Percentiles rank a stretch among this genome's conserved stretches.
phyloP scores from a whole-genome alignment of 2,888 invertebrate species.

The Melangyna quadrimaculata region DNA sequence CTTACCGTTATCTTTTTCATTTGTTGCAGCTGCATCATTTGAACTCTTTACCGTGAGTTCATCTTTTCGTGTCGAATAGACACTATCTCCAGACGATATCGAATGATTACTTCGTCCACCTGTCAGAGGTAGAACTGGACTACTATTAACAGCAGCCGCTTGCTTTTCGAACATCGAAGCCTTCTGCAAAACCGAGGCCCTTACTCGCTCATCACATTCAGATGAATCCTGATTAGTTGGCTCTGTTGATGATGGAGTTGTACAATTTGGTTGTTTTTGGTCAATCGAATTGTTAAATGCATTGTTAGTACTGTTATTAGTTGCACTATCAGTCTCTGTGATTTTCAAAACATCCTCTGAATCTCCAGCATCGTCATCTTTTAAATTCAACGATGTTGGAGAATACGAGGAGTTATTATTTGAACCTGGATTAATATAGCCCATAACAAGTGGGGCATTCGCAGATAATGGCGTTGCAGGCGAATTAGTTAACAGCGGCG shows the following conservation, averaged over 20 bases:
- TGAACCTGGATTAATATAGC: slow-evolving; percentile 66
- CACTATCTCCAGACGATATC: slow-evolving; percentile 69
- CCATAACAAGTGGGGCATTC: slow-evolving; percentile 56
- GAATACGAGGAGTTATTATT: slow-evolving; percentile 65
- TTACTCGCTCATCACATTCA: slow-evolving; percentile 79
- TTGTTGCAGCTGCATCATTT: slow-evolving; percentile 49
- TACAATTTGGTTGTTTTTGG: slow-evolving; percentile 57
- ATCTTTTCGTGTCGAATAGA: slow-evolving; percentile 73
- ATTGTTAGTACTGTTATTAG: slow-evolving; percentile 57
- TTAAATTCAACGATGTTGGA: slow-evolving; percentile 61
- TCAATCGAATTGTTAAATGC: slow-evolving; percentile 55
- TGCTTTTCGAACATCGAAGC: slow-evolving; percentile 81
- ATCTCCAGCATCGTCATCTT: slow-evolving; percentile 51
- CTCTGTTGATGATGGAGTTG: slow-evolving; percentile 30
- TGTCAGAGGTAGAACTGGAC: slow-evolving; percentile 67
- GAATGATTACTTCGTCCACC: slow-evolving; percentile 68
- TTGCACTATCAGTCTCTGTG: slow-evolving; percentile 76
- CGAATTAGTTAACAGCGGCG: slow-evolving; percentile 80
- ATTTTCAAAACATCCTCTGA: slow-evolving; percentile 77
- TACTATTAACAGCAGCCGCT: slow-evolving; percentile 76
- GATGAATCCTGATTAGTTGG: slow-evolving; percentile 53
- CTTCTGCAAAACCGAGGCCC: slow-evolving; percentile 81
- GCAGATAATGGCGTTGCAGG: slow-evolving; percentile 72
- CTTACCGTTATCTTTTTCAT: slow-evolving; percentile 75
- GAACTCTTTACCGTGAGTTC: slow-evolving; percentile 71